A percentile compares a stretch with the other conserved stretches of the same genome.
phyloP scores from a whole-genome alignment of 1,140 invertebrate genomes.

The Chironomus striatipennis region DNA sequence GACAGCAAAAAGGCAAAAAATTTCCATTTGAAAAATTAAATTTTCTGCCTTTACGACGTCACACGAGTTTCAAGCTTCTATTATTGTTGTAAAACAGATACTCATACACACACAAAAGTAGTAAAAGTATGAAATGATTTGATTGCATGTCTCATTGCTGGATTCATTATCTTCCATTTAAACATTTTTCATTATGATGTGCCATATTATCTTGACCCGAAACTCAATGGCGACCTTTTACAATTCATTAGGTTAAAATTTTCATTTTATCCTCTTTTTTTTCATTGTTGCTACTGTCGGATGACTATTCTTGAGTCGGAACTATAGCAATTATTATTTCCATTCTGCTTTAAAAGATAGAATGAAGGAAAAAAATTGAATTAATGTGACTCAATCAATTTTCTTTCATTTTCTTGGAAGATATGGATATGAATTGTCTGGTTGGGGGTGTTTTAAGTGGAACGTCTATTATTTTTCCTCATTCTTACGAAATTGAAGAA shows the following conservation, averaged over 20 bases:
- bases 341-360: too few relatives aligned
- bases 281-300: background rate
- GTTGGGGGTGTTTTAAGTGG: too few relatives aligned
- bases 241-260: background rate
- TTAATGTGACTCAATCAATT: too few relatives aligned
- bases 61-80: background rate
- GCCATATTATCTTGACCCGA: background rate
- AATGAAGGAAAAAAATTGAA: too few relatives aligned
- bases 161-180: background rate
- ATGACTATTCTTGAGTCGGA: too few relatives aligned
- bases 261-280: background rate
- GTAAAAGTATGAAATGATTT: background rate
- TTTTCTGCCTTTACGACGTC: background rate
- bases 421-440: too few relatives aligned
- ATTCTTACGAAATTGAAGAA: too few relatives aligned
- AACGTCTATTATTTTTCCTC: too few relatives aligned
- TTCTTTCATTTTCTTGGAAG: too few relatives aligned
- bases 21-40: background rate
- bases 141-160: background rate
- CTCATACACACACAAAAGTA: background rate
- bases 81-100: too few relatives aligned
- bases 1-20: background rate
- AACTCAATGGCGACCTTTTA: background rate
- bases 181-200: too few relatives aligned
- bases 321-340: too few relatives aligned